A percentile compares a stretch with the other conserved stretches of the same genome.
Evolutionary conservation across 2,888 invertebrate species (phyloP).

Genomic region (Stenotaenia linearis): DNA sequence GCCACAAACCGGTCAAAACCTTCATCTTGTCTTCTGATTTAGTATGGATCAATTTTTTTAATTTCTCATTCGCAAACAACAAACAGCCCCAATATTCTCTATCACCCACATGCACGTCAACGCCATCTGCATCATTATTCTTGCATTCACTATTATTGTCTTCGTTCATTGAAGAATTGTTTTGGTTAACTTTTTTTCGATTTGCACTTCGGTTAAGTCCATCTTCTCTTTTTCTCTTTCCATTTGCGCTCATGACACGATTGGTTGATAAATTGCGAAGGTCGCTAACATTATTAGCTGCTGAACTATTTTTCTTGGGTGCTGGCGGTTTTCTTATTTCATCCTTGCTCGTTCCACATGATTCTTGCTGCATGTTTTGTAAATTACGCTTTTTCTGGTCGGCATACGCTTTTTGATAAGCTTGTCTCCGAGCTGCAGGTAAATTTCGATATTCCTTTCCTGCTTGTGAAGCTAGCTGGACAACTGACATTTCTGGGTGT

Average conservation of each 20-base stretch:
- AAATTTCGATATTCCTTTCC: not conserved
- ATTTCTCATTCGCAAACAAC: not conserved
- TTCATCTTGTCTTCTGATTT: not conserved
- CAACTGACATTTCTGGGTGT: not conserved
- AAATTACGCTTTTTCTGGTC: not conserved
- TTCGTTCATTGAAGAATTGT: not conserved
- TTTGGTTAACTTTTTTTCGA: not conserved
- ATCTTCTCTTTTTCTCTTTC: not conserved
- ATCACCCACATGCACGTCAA: not conserved
- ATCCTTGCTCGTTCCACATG: no score
- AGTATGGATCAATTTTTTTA: not conserved
- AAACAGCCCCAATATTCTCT: not conserved
- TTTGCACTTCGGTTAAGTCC: not conserved
- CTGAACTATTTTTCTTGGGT: no score
- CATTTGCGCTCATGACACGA: no score
- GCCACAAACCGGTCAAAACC: not conserved
- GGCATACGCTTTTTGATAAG: not conserved
- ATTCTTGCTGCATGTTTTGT: not conserved
- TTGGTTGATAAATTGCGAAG: no score
- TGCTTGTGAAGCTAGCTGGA: not conserved
- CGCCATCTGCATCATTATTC: not conserved
- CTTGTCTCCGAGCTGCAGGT: not conserved
- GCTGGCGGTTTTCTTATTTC: no score
- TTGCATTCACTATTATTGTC: not conserved
- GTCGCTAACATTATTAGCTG: no score